Evolutionary conservation across 2,113 vertebrate genomes (phyloP).

Genomic region (Pelvicachromis taeniatus): DNA sequence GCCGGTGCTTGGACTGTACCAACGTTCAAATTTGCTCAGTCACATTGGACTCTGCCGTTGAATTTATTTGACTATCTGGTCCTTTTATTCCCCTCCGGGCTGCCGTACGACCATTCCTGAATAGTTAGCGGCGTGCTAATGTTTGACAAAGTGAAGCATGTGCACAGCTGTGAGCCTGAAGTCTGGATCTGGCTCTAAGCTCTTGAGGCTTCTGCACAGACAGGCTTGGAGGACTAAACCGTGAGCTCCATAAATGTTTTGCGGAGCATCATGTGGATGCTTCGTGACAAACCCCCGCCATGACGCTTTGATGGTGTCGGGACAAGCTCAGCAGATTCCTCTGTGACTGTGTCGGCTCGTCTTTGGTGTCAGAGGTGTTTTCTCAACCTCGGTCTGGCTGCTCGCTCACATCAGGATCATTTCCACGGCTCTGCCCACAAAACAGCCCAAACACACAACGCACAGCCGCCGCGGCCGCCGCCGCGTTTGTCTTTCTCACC

Average conservation of each 20-base stretch:
- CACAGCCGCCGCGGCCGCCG: not conserved
- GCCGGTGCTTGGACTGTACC: not conserved
- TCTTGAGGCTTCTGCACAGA: not conserved
- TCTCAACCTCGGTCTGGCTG: not conserved
- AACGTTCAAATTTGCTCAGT: not conserved
- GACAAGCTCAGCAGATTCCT: not conserved
- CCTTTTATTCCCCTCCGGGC: not conserved
- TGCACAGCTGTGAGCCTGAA: not conserved
- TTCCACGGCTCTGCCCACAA: not conserved
- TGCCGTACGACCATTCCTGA: not conserved
- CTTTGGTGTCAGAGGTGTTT: slow-evolving; percentile 14
- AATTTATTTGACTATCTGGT: not conserved
- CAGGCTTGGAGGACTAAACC: not conserved
- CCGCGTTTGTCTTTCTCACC: not conserved
- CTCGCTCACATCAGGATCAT: slow-evolving; percentile 16
- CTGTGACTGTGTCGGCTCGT: not conserved
- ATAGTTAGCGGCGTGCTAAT: not conserved
- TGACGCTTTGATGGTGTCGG: not conserved
- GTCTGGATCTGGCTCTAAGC: not conserved
- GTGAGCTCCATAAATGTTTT: not conserved
- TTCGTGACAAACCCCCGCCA: not conserved
- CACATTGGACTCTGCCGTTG: not conserved
- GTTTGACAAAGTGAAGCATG: not conserved
- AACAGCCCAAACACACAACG: not conserved
- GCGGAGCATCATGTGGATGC: not conserved